These are phyloP conservation scores for Amiota communis DNA, from an alignment of 2,888 invertebrate genomes.

Conservation along the genomic window DNA sequence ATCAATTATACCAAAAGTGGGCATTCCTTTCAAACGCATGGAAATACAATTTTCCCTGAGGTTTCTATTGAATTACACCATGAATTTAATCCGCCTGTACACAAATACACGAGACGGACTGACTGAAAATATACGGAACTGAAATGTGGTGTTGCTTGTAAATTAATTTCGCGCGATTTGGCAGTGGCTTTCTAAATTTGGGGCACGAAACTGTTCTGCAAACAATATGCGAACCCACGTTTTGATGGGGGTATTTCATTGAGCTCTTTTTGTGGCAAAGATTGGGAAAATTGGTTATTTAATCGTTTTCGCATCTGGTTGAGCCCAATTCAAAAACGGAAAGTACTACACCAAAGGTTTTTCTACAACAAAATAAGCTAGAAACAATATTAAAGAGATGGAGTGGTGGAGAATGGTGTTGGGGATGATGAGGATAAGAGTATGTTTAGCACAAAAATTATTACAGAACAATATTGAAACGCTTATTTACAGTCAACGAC, in stretches of 20 bases:
- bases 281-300: neutral
- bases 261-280: neutral
- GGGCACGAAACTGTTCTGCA: conserved; percentile 18
- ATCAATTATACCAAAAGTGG: neutral
- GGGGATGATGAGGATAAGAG: neutral
- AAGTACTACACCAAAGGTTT: neutral
- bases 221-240: neutral
- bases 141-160: conserved; percentile 4
- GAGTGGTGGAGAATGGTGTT: too few species aligned
- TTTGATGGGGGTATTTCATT: too few species aligned
- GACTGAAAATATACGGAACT: too few species aligned
- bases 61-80: neutral
- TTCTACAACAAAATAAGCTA: too few species aligned
- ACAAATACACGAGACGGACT: neutral
- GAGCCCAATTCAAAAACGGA: neutral
- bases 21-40: neutral
- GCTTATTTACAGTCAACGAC: conserved; percentile 37
- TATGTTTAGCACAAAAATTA: conserved; percentile 27
- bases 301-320: neutral
- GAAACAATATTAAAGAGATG: too few species aligned
- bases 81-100: neutral
- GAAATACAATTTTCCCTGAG: neutral
- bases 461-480: conserved; percentile 35
- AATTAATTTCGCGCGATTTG: conserved; percentile 23
- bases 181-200: neutral